These are phyloP conservation scores for Palythoa grandiflora DNA, from an alignment of 92 coral and sea anemone species.

Conservation along the genomic window DNA sequence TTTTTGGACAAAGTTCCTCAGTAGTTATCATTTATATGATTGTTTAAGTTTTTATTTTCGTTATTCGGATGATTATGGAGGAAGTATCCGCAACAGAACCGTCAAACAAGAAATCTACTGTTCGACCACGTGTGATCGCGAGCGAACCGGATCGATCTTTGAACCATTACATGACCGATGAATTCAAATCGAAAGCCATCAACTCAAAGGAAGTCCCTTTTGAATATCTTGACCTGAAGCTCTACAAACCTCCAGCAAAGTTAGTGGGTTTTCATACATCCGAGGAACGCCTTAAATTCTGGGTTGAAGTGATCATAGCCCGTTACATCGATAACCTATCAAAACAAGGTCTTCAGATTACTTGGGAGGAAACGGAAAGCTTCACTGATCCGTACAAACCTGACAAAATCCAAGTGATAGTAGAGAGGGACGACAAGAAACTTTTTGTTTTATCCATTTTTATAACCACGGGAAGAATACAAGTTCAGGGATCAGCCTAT, in stretches of 20 bases:
- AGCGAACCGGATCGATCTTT: slow-evolving; percentile 46
- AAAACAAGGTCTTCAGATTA: background rate
- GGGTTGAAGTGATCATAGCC: slow-evolving; percentile 40
- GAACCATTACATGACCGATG: slow-evolving; percentile 44
- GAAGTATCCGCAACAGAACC: slow-evolving; percentile 7
- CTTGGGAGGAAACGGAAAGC: slow-evolving; percentile 48
- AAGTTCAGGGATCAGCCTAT: slow-evolving; percentile 46
- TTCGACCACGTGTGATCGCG: slow-evolving; percentile 36
- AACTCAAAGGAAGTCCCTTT: slow-evolving; percentile 53
- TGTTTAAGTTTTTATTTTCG: slow-evolving; percentile 7
- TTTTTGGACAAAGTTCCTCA: slow-evolving; percentile 20
- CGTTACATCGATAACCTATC: slow-evolving; percentile 45
- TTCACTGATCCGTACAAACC: slow-evolving; percentile 35
- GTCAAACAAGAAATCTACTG: background rate
- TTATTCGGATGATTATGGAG: slow-evolving; percentile 27
- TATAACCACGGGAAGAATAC: slow-evolving; percentile 35
- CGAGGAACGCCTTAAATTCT: slow-evolving; percentile 29
- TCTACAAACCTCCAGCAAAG: slow-evolving; percentile 55
- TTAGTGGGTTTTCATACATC: slow-evolving; percentile 51
- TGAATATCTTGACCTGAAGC: slow-evolving; percentile 29
- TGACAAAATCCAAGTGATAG: slow-evolving; percentile 30
- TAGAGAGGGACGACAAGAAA: slow-evolving; percentile 16
- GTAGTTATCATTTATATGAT: slow-evolving; percentile 25
- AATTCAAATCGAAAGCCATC: slow-evolving; percentile 32
- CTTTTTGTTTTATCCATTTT: slow-evolving; percentile 48